These are phyloP conservation scores for Anguilla megastoma DNA, from an alignment of 2,797 vertebrate genomes.

Conservation along the genomic window DNA sequence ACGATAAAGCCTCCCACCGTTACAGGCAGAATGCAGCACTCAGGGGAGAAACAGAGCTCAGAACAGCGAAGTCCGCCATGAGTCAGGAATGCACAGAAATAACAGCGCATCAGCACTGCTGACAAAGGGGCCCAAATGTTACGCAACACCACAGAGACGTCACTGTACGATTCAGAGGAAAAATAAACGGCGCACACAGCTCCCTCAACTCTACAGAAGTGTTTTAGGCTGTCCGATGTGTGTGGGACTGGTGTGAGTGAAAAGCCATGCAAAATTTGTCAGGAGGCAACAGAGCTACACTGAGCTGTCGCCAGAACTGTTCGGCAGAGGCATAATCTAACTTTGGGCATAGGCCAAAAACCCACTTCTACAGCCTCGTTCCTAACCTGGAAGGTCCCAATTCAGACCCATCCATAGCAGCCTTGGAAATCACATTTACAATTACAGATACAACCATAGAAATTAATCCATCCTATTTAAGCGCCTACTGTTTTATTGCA, in stretches of 20 bases:
- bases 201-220: not conserved
- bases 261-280: not conserved
- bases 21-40: not conserved
- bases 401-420: not conserved
- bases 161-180: not conserved
- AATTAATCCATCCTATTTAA: not conserved
- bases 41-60: not conserved
- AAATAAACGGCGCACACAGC: not conserved
- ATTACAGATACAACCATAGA: not conserved
- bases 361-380: not conserved
- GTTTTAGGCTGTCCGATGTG: not conserved
- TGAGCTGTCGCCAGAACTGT: not conserved
- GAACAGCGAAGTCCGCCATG: not conserved
- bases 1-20: not conserved
- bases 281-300: not conserved
- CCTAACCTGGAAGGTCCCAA: not conserved
- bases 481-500: too few species aligned
- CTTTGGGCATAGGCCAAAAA: not conserved
- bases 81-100: constrained; percentile 2
- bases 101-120: not conserved
- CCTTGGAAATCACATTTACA: not conserved
- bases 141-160: not conserved
- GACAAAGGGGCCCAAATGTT: not conserved
- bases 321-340: not conserved
- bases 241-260: not conserved